Evolutionary conservation across 2,797 vertebrate species (phyloP).

Genomic region (Bucorvus abyssinicus): DNA sequence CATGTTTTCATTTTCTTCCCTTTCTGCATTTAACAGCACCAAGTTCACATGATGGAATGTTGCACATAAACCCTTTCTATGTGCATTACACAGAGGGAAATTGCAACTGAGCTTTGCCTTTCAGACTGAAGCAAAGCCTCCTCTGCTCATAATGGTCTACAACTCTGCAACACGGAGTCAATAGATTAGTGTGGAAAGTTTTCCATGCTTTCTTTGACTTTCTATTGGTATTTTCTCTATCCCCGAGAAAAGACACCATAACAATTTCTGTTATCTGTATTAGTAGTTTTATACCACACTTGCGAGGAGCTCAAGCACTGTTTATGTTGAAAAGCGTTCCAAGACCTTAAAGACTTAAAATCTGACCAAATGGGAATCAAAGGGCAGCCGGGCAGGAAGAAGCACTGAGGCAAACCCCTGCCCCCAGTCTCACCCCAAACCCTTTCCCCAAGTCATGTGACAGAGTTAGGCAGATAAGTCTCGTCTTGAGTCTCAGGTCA

Average conservation of each 20-base stretch:
- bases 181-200: not conserved
- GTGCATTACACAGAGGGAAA: not conserved
- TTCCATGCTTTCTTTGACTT: not conserved
- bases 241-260: not conserved
- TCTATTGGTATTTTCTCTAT: not conserved
- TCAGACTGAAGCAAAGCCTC: not conserved
- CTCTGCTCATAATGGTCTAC: not conserved
- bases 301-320: not conserved
- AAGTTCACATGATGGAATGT: not conserved
- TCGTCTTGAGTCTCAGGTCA: not conserved
- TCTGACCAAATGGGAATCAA: not conserved
- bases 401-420: not conserved
- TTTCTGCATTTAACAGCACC: not conserved
- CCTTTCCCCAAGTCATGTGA: not conserved
- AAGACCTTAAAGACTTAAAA: not conserved
- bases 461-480: not conserved
- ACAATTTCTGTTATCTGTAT: not conserved
- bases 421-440: not conserved
- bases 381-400: not conserved
- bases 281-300: not conserved
- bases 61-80: not conserved
- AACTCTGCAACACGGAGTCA: not conserved
- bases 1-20: not conserved
- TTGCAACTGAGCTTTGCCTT: not conserved
- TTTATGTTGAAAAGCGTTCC: constrained; percentile 13